A percentile compares a stretch with the other conserved stretches of the same genome.
These are phyloP conservation scores for Agrotis exclamationis DNA, from an alignment of 2,888 invertebrate genomes.

Conservation along the genomic window DNA sequence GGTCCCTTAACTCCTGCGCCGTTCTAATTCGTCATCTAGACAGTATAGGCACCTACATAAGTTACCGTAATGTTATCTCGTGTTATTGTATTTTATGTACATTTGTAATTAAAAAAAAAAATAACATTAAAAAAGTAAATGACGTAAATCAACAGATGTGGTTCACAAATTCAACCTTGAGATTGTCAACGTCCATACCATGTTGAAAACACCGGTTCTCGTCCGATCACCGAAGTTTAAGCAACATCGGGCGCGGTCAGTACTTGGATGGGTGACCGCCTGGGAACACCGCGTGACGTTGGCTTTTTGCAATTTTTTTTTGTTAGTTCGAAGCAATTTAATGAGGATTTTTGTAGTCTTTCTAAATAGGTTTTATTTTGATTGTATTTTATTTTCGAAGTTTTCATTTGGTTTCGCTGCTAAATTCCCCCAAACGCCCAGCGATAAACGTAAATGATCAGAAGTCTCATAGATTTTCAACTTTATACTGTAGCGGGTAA, in stretches of 20 bases:
- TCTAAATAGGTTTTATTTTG: too few species aligned
- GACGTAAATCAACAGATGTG: conserved; percentile 14
- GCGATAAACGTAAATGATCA: too few species aligned
- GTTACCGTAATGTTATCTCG: neutral
- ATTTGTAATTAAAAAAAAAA: too few species aligned
- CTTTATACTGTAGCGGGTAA: too few species aligned
- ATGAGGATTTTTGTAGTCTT: too few species aligned
- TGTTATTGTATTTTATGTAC: too few species aligned
- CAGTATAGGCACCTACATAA: too few species aligned
- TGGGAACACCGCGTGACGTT: conserved; percentile 80
- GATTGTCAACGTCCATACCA: conserved; percentile 81
- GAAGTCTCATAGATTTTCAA: too few species aligned
- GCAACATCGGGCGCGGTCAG: conserved; percentile 88
- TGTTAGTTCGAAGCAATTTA: neutral
- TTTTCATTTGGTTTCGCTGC: too few species aligned
- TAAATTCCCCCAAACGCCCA: too few species aligned
- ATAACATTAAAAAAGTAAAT: neutral
- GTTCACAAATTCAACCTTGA: neutral
- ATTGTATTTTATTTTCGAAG: too few species aligned
- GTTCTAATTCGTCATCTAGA: neutral
- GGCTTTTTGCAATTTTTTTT: conserved; percentile 45
- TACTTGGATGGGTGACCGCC: conserved; percentile 87
- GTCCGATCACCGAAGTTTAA: conserved; percentile 90
- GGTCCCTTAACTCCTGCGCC: too few species aligned
- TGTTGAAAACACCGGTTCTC: conserved; percentile 88